A percentile compares a stretch with the other conserved stretches of the same genome.
phyloP scores from a whole-genome alignment of 2,888 invertebrate species.

The Adela reaumurella region DNA sequence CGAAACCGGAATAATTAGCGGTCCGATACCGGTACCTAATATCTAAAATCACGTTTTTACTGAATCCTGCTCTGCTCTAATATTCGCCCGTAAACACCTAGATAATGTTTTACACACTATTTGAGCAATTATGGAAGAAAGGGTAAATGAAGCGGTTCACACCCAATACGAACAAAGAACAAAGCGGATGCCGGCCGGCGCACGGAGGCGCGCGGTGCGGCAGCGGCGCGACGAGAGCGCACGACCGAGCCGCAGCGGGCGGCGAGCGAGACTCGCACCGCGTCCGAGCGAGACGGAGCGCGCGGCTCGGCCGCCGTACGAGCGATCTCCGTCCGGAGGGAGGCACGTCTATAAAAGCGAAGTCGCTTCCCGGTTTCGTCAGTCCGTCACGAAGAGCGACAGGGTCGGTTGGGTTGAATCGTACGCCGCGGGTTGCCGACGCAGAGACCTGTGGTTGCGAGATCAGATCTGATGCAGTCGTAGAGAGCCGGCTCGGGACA shows the following conservation, averaged over 20 bases:
- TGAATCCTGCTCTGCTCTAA: background rate
- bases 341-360: conserved; percentile 44
- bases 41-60: too few relatives aligned
- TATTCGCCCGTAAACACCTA: too few relatives aligned
- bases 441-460: conserved; percentile 50
- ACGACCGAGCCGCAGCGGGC: conserved; percentile 19
- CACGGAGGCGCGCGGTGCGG: conserved; percentile 22
- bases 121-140: background rate
- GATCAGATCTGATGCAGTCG: conserved; percentile 54
- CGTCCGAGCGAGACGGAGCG: conserved; percentile 31
- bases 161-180: conserved; percentile 34
- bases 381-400: conserved; percentile 51
- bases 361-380: conserved; percentile 33
- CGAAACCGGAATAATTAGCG: too few relatives aligned
- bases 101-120: background rate
- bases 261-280: conserved; percentile 8
- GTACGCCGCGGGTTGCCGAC: conserved; percentile 44
- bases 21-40: too few relatives aligned
- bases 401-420: conserved; percentile 47
- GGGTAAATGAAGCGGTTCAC: background rate
- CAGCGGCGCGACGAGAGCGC: conserved; percentile 8
- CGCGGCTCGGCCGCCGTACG: conserved; percentile 33
- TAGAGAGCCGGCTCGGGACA: conserved; percentile 8
- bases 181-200: conserved; percentile 37
- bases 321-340: conserved; percentile 31